Evolutionary conservation across 2,113 vertebrate species (phyloP).

Genomic region (Arenaria interpres): DNA sequence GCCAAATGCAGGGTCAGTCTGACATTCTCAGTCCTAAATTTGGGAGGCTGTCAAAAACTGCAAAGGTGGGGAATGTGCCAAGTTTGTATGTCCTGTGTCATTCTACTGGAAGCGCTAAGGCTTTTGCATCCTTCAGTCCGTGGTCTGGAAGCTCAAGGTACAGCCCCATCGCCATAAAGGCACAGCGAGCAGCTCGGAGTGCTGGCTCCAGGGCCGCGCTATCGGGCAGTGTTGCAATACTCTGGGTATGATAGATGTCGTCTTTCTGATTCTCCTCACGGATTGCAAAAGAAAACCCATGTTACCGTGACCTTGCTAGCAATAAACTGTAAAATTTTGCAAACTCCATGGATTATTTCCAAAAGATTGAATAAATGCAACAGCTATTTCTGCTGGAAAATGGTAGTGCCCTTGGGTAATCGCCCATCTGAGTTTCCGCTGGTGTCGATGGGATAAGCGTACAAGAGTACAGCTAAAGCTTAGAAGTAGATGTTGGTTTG

Average conservation of each 20-base stretch:
- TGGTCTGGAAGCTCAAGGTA: not conserved
- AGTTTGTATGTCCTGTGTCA: slow-evolving; percentile 15
- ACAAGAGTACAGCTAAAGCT: not conserved
- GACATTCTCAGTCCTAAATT: slow-evolving; percentile 30
- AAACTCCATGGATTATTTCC: not conserved
- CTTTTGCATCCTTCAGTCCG: not conserved
- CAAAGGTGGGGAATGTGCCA: slow-evolving; percentile 1
- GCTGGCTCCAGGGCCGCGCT: not conserved
- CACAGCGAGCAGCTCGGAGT: not conserved
- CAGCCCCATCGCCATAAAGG: not conserved
- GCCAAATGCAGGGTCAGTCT: slow-evolving; percentile 47
- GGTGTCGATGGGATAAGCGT: not conserved
- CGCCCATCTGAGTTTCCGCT: not conserved
- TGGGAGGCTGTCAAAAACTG: slow-evolving; percentile 27
- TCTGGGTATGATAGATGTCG: not conserved
- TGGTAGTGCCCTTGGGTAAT: not conserved
- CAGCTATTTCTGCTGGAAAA: not conserved
- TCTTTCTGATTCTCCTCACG: not conserved
- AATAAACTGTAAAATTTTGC: slow-evolving; percentile 42
- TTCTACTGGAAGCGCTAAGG: not conserved
- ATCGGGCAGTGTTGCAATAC: not conserved
- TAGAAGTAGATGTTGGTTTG: not conserved
- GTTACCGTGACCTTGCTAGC: not conserved
- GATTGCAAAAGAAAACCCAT: slow-evolving; percentile 14
- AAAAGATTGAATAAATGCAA: not conserved